These are phyloP conservation scores for Achroia grisella DNA, from an alignment of 1,140 invertebrate genomes.

Conservation along the genomic window DNA sequence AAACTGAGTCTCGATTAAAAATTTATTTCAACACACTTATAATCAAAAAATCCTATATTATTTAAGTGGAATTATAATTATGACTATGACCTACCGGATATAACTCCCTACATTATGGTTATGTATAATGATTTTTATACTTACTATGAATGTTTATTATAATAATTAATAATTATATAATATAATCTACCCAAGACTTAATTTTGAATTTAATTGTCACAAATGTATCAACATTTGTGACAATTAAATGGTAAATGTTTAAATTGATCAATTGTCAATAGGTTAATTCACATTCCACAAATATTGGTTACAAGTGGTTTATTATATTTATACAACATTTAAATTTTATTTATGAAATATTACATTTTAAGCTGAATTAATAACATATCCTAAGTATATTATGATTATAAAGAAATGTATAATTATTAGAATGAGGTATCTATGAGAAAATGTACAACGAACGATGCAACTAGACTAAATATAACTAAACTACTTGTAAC, in stretches of 20 bases:
- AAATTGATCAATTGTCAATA: too few species aligned
- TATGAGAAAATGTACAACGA: slow-evolving; percentile 1
- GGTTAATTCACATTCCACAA: too few species aligned
- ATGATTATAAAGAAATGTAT: too few species aligned
- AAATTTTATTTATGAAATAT: neutral
- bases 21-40: too few species aligned
- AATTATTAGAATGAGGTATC: slow-evolving; percentile 3
- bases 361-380: neutral
- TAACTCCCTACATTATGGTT: slow-evolving; percentile 11
- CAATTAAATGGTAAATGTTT: too few species aligned
- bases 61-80: too few species aligned
- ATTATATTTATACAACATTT: neutral
- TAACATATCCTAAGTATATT: neutral
- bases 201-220: too few species aligned
- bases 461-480: too few species aligned
- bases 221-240: too few species aligned
- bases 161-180: neutral
- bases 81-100: neutral
- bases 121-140: slow-evolving; percentile 20
- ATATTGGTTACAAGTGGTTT: neutral
- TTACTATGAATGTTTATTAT: neutral
- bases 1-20: neutral
- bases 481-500: too few species aligned
- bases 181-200: neutral
- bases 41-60: neutral